Conservation (phyloP, 2,888 invertebrate species). For the Limnephilus rhombicus region DNA sequence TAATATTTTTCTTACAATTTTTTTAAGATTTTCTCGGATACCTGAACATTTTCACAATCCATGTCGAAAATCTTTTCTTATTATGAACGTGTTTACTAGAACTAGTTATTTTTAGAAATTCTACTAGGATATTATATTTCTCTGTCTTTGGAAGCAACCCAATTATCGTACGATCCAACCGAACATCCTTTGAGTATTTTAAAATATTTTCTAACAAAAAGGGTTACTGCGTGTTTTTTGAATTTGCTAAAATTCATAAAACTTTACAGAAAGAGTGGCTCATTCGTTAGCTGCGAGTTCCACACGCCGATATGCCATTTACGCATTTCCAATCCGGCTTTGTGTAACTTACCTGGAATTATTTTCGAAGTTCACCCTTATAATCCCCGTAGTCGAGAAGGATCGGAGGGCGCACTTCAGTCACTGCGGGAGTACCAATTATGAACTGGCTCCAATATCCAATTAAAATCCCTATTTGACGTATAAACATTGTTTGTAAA, state of each 20-base stretch:
- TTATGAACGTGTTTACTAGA: too few species aligned
- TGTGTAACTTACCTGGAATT: background rate
- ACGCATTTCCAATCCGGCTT: background rate
- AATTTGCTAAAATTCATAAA: background rate
- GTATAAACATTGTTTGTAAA: background rate
- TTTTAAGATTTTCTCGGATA: too few species aligned
- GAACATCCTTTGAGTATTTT: background rate
- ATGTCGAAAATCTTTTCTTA: too few species aligned
- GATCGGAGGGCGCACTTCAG: background rate
- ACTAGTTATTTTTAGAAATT: background rate
- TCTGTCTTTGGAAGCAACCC: background rate
- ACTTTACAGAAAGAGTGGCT: background rate
- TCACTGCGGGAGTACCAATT: background rate
- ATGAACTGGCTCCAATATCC: constrained; percentile 7
- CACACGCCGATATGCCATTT: background rate
- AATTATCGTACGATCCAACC: background rate
- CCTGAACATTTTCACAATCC: background rate
- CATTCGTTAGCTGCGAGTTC: background rate
- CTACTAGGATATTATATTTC: background rate
- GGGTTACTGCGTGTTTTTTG: background rate
- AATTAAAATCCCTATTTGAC: background rate
- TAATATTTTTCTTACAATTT: too few species aligned
- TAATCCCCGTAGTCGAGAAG: background rate
- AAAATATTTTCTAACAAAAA: background rate
- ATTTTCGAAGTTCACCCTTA: background rate